These are phyloP conservation scores for Rhadina sibilatrix DNA, from an alignment of 2,113 vertebrate species.

Conservation along the genomic window DNA sequence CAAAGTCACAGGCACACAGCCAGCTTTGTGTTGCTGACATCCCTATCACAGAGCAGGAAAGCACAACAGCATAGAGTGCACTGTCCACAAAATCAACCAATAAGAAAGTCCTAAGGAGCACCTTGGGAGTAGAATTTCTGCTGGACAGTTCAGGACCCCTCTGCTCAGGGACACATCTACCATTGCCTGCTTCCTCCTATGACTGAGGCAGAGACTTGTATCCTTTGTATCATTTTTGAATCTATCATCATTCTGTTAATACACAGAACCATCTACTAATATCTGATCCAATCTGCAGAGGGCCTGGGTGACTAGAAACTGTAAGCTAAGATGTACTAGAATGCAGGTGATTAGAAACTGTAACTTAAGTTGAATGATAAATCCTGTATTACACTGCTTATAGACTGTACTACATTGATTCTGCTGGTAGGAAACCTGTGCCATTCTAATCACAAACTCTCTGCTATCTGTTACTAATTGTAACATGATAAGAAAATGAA, in stretches of 20 bases:
- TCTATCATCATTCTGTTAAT: background rate
- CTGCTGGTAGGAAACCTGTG: background rate
- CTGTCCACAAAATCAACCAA: background rate
- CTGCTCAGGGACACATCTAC: background rate
- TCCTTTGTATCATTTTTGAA: accelerated
- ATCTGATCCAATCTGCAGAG: background rate
- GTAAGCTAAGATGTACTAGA: background rate
- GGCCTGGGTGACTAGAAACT: background rate
- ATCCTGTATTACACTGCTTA: background rate
- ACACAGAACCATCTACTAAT: background rate
- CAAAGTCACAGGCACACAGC: background rate
- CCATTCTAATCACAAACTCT: background rate
- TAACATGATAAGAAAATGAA: background rate
- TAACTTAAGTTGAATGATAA: background rate
- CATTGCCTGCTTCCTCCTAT: background rate
- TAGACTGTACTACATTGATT: background rate
- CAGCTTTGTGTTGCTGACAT: background rate
- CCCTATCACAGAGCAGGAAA: background rate
- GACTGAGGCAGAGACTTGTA: accelerated
- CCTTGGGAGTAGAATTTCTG: background rate
- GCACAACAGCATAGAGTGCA: background rate
- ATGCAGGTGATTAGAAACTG: background rate
- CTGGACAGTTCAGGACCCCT: background rate
- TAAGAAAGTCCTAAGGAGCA: background rate
- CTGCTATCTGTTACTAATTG: background rate